Evolutionary conservation across 2,797 vertebrate species (phyloP), one percentile per base, ranked within the genome.

Genomic region (Coccyzus lansbergi): DNA sequence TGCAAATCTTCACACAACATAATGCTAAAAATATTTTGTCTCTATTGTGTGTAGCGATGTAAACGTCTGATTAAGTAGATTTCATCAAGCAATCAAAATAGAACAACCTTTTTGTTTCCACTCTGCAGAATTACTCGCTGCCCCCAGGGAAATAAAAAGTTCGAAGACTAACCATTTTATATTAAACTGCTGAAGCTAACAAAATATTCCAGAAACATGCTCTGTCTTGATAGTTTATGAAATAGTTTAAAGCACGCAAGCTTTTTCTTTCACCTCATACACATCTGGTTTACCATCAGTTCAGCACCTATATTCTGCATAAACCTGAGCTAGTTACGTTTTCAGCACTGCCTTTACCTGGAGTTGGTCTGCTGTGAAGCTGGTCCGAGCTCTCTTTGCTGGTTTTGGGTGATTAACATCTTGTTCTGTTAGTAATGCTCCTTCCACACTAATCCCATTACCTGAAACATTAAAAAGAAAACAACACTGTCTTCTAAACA

Each of bases 381-480:
- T 99, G 96, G 99, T 99, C 96, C 99, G 98, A n/a, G 99, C 99
- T 98, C 99, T 98, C 97, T 99, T 99, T 76, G 99, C 99, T 94
- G 99, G 99, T 94, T 99, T 99, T 20, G 99, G 99, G 93, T 99
- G 98, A 96, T 98, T 99, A 60, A 98, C 97, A 87, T 99, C 99
- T 97, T 99, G 99, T 33, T 99, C 99, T 44, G 99, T 98, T 90
- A 99, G 97, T 84, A 99, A 93, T 5, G 98, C 98, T 26, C 98
- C 99, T 97, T 99, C 99, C 97, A 99, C 98, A 42, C 98, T 99
- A 46, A 99, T 98, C 51, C 98, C 98, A 97, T 97, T 99, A 90
- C 99, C 99, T 99, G 98, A 70, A 86, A 80, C 15, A 62, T 95
- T 95, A 69, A 88, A 95, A 89, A 93, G 93, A 94, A 85, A 91